Conservation (phyloP, 1,140 invertebrate genomes). For the Drosophila hydei region DNA sequence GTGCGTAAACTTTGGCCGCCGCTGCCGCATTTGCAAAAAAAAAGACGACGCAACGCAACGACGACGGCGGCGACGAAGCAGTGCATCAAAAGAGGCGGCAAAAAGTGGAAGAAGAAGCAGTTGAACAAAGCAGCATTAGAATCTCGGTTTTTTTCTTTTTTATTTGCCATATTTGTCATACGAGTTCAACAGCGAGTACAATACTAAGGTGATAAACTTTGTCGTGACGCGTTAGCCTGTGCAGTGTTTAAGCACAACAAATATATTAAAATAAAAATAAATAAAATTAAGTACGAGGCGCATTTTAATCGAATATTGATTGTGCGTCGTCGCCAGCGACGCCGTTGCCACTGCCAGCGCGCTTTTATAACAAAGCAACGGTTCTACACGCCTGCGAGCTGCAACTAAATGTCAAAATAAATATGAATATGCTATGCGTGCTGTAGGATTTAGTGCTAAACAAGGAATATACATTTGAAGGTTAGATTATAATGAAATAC, state of each 20-base stretch:
- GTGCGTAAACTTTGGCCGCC: constrained; percentile 63
- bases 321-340: constrained; percentile 42
- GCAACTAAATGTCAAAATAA: constrained; percentile 35
- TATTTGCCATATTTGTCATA: constrained; percentile 38
- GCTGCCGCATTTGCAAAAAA: constrained; percentile 76
- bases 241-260: constrained; percentile 33
- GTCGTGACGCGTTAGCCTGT: constrained; percentile 37
- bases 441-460: constrained; percentile 46
- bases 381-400: constrained; percentile 6
- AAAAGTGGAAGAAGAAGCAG: constrained; percentile 76
- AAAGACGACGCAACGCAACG: constrained; percentile 74
- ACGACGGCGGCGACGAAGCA: constrained; percentile 72
- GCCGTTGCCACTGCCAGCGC: constrained; percentile 19
- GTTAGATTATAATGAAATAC: constrained; percentile 46
- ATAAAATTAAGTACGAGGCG: constrained; percentile 24
- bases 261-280: constrained; percentile 17
- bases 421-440: constrained; percentile 35
- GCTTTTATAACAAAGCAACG: constrained; percentile 30
- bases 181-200: constrained; percentile 25
- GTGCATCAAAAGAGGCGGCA: constrained; percentile 80
- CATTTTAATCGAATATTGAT: constrained; percentile 57
- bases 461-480: constrained; percentile 46
- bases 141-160: constrained; percentile 29
- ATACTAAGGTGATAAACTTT: constrained; percentile 33
- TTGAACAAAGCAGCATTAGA: constrained; percentile 57